Percentiles rank a stretch among this genome's conserved stretches.
Conservation (phyloP, 2,113 vertebrate genomes). For the Labeo catla region DNA sequence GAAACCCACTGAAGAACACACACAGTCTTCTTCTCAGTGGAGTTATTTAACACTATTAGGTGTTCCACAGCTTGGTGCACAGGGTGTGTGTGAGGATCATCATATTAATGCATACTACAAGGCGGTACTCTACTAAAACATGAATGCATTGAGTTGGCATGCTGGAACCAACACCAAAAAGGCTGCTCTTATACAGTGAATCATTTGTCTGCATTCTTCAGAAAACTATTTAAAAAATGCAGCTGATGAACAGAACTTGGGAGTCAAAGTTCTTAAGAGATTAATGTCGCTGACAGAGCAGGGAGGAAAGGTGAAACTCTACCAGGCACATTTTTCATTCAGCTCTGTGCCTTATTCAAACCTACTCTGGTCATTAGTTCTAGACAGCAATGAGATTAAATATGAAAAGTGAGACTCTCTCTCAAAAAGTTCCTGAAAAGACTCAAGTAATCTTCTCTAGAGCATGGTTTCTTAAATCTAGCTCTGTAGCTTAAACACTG, state of each 20-base stretch:
- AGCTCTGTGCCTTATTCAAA: conserved; percentile 32
- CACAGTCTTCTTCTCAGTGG: not conserved
- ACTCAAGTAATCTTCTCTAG: not conserved
- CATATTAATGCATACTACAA: not conserved
- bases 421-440: not conserved
- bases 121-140: not conserved
- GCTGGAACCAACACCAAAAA: not conserved
- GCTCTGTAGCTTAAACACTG: not conserved
- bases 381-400: conserved; percentile 26
- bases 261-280: conserved; percentile 48
- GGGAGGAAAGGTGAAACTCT: conserved; percentile 52
- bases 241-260: conserved; percentile 23
- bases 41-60: not conserved
- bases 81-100: not conserved
- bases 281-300: conserved; percentile 40
- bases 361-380: not conserved
- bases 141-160: not conserved
- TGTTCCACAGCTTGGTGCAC: not conserved
- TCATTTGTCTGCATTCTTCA: conserved; percentile 46
- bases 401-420: conserved; percentile 11
- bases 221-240: conserved; percentile 52
- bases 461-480: not conserved
- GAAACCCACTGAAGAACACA: conserved; percentile 40
- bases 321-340: conserved; percentile 44
- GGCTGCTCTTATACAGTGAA: conserved; percentile 25